Evolutionary conservation across 2,113 vertebrate genomes (phyloP).

Genomic region (Numida meleagris): DNA sequence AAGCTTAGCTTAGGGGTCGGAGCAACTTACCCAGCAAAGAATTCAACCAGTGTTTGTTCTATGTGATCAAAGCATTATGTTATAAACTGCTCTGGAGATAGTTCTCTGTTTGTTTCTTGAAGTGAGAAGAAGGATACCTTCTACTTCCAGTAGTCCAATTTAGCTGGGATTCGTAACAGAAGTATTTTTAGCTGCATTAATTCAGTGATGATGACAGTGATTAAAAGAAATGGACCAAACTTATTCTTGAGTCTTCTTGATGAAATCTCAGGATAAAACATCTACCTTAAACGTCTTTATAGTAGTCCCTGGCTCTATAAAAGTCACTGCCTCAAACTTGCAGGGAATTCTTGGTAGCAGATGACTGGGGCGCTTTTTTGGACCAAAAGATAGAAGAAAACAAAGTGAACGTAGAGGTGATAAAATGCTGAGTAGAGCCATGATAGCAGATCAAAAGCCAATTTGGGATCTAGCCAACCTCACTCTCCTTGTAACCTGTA

Average conservation of each 20-base stretch:
- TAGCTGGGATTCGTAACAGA: neutral
- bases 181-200: neutral
- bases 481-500: neutral
- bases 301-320: neutral
- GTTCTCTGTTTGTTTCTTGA: neutral
- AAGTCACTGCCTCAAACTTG: neutral
- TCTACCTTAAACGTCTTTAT: neutral
- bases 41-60: neutral
- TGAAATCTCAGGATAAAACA: neutral
- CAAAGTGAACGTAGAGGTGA: fast-evolving
- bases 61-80: neutral
- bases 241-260: neutral
- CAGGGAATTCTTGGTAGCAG: neutral
- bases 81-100: neutral
- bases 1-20: neutral
- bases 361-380: neutral
- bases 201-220: neutral
- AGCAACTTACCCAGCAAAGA: neutral
- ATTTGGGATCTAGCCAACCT: neutral
- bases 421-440: neutral
- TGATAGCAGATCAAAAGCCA: neutral
- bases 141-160: neutral
- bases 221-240: neutral
- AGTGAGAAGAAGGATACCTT: neutral
- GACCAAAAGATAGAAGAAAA: neutral